Evolutionary conservation across 1,140 invertebrate genomes (phyloP), one percentile per base, ranked within the genome.

Genomic region (Mycetomoellerius zeteki): DNA sequence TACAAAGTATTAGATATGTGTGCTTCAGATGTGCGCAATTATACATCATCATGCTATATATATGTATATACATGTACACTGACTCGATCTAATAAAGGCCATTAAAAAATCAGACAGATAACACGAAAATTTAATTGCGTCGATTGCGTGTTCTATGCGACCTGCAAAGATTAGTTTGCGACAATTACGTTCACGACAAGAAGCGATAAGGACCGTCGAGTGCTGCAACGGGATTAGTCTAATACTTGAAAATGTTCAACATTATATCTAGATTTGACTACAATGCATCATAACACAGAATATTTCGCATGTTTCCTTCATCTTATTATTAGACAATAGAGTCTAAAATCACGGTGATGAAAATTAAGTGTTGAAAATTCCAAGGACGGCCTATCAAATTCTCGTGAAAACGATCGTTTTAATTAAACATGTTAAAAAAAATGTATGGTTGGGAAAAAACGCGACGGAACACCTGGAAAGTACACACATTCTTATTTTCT

Each of bases 1-100:
- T 84, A 73, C 80, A 84, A 75, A 84, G 24, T 84, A 84, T 84
- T 84, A 84, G 69, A 75, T 60, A 58, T 33, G 52, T 84, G 52
- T 84, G 47, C 62, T 16, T 47, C 19, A 27, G 27, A 62, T 37
- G 21, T 56, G 50, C 24, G 54, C 52, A 56, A 82, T 72, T 82
- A 60, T 47, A 82, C 33, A 75, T 75, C 69, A 43, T 62, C 80
- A 73, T 75, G 69, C 69, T 62, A 14, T 73, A 21, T 81, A 69
- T 30, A 81, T 30, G 6, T 30, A 30, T 3, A 30, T 43, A 81
- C n/a, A 69, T 37, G 14, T 72, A 24, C 27, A 47, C 37, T 47
- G 37, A 60, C 54, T 80, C 37, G 77, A 69, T 69, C 14, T 52
- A 78, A 65, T 21, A 60, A 56, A 81, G 64, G 52, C 10, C 60